Evolutionary conservation across 2,797 vertebrate species (phyloP).

Genomic region (Rhabdomys pumilio): DNA sequence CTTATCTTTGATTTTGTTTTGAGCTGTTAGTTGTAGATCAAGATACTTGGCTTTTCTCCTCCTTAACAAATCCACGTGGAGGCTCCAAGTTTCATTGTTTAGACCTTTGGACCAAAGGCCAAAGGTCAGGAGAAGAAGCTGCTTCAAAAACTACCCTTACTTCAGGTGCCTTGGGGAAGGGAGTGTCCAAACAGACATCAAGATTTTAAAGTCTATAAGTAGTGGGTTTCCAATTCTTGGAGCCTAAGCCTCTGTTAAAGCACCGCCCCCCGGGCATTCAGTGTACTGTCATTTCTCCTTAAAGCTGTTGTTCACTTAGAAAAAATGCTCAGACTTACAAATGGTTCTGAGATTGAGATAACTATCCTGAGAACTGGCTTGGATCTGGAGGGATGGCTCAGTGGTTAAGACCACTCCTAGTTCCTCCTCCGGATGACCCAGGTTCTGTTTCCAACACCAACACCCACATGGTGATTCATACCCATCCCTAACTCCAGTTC

Average conservation of each 20-base stretch:
- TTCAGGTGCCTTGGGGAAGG: conserved; percentile 50
- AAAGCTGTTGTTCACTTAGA: conserved; percentile 68
- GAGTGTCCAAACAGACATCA: neutral
- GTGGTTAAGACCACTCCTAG: neutral
- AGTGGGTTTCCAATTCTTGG: conserved; percentile 59
- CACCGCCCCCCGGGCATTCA: neutral
- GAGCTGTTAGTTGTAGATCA: neutral
- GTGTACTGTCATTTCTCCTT: neutral
- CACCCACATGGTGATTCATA: neutral
- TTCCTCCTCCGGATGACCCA: neutral
- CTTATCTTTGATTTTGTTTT: conserved; percentile 58
- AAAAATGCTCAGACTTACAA: conserved; percentile 63
- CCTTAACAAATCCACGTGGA: neutral
- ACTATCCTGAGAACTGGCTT: neutral
- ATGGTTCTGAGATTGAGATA: conserved; percentile 65
- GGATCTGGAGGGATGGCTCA: neutral
- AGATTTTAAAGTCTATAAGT: conserved; percentile 69
- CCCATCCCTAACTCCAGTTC: neutral
- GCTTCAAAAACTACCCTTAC: conserved; percentile 50
- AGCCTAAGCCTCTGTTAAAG: conserved; percentile 12
- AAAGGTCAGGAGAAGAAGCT: conserved; percentile 1
- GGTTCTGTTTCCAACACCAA: neutral
- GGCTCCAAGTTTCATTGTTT: neutral
- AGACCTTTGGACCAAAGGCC: conserved; percentile 11
- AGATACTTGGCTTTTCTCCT: neutral